Evolutionary conservation across 2,113 vertebrate species (phyloP), one percentile per base, ranked within the genome.

Genomic region (Ciconia boyciana): DNA sequence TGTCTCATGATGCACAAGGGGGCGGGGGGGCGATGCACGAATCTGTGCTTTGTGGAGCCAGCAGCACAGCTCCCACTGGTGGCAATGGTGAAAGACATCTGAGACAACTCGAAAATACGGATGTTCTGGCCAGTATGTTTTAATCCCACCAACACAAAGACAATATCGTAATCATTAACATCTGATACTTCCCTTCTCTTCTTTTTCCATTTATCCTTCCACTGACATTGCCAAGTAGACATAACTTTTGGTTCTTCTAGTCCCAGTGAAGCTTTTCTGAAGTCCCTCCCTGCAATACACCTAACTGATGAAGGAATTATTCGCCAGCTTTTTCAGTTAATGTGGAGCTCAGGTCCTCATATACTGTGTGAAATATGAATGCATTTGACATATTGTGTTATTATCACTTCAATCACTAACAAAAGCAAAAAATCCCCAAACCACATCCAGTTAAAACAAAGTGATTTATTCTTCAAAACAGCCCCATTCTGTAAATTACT

Each of bases 1-100:
- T 66, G 13, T 22, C 31, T 72, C 70, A 8, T 16, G 31, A 34
- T 34, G 26, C 6, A 19, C 2, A 11, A 44, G 13, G 26, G 24
- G 4, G 21, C 0, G 6, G 17, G 9, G 17, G 10, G 6, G 3
- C 5, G 11, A 19, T 28, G 34, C 14, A 29, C 2, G 1, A 81
- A 34, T 13, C 19, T 39, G 16, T 39, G 17, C 10, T n/a, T 32
- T 46, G 15, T 32, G 19, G 22, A 75, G 7, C 11, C 36, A 51
- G 26, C 43, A 87, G 46, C 29, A 49, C 43, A 55, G 22, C 46
- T 79, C 32, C 55, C 39, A 18, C 25, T 17, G 16, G 62, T 34
- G 13, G 26, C 14, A 39, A 16, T 5, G 9, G 11, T 46, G 44
- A 46, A 80, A 39, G 17, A 32, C 16, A 77, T 1, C 25, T 1